Evolutionary conservation across 2,797 vertebrate species (phyloP).

Genomic region (Orestias chungarensis): DNA sequence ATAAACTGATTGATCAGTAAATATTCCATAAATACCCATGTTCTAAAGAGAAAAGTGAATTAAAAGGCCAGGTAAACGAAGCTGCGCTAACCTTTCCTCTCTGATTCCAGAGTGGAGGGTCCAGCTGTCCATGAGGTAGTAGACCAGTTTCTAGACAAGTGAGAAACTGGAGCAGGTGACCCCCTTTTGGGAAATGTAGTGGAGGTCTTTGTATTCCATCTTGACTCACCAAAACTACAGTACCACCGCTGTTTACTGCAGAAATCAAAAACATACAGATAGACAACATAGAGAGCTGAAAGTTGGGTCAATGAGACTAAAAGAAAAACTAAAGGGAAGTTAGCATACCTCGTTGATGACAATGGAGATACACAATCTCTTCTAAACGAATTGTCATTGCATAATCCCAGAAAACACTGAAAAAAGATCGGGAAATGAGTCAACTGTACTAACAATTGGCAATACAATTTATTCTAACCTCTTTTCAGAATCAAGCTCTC

Average conservation of each 20-base stretch:
- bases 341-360: slow-evolving; percentile 92
- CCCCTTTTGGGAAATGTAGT: slow-evolving; percentile 91
- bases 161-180: slow-evolving; percentile 96
- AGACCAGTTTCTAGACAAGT: slow-evolving; percentile 97
- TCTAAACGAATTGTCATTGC: slow-evolving; percentile 97
- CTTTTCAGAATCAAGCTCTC: slow-evolving; percentile 94
- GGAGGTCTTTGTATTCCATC: slow-evolving; percentile 98
- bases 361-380: slow-evolving; percentile 98
- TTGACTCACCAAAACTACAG: slow-evolving; percentile 96
- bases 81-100: slow-evolving; percentile 88
- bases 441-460: neutral
- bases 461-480: slow-evolving; percentile 72
- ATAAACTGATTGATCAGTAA: neutral
- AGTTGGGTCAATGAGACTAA: neutral
- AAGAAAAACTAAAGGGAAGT: neutral
- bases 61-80: neutral
- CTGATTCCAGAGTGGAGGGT: slow-evolving; percentile 97
- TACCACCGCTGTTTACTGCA: slow-evolving; percentile 95
- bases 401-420: slow-evolving; percentile 96
- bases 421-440: slow-evolving; percentile 37
- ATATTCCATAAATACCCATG: neutral
- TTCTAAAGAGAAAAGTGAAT: neutral
- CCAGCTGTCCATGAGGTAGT: slow-evolving; percentile 94
- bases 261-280: neutral
- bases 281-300: neutral